Evolutionary conservation across 1,140 invertebrate species (phyloP).

Genomic region (Heliconius melpomene): DNA sequence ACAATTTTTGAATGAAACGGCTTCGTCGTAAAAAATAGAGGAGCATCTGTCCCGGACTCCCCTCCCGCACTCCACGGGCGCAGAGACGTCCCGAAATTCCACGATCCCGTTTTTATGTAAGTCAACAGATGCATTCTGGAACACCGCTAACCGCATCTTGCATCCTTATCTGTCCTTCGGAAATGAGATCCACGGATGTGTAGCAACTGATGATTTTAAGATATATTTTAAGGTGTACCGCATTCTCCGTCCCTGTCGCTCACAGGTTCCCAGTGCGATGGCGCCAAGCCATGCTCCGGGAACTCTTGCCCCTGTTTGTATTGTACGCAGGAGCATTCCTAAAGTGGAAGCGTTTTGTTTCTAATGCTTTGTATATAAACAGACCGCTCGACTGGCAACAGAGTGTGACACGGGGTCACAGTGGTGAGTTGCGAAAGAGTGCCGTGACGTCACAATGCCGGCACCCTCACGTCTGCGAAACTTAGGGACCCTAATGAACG

Average conservation of each 20-base stretch:
- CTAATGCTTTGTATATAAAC: conserved; percentile 14
- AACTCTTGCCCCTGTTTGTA: conserved; percentile 70
- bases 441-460: conserved; percentile 68
- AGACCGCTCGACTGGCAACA: conserved; percentile 14
- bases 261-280: conserved; percentile 56
- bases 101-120: conserved; percentile 73
- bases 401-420: conserved; percentile 31
- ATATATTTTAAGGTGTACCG: conserved; percentile 71
- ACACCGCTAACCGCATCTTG: conserved; percentile 76
- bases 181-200: conserved; percentile 66
- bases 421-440: conserved; percentile 56
- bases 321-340: conserved; percentile 48
- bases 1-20: conserved; percentile 79
- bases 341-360: conserved; percentile 31
- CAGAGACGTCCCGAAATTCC: conserved; percentile 77
- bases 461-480: conserved; percentile 80
- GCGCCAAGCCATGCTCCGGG: conserved; percentile 58
- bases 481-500: conserved; percentile 80
- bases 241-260: conserved; percentile 63
- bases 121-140: conserved; percentile 79
- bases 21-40: conserved; percentile 66
- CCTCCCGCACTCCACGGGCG: conserved; percentile 10
- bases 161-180: conserved; percentile 70
- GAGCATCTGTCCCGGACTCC: conserved; percentile 61
- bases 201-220: conserved; percentile 69